Conservation (phyloP, 2,113 vertebrate species). For the Danio rerio region DNA sequence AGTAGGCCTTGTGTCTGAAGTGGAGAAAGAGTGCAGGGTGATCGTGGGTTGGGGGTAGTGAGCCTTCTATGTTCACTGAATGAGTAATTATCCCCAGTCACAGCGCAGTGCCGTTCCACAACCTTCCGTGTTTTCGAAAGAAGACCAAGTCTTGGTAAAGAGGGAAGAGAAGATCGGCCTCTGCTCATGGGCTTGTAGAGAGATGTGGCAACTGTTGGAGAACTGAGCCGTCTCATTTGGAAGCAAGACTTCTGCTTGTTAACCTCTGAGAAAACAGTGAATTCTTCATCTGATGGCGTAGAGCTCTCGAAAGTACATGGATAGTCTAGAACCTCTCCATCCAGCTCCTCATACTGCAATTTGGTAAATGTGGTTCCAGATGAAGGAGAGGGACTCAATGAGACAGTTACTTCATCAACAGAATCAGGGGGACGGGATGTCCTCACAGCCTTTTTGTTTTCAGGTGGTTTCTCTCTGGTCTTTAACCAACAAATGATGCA, state of each 20-base stretch:
- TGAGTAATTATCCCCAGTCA: slow-evolving; percentile 48
- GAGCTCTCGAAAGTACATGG: slow-evolving; percentile 66
- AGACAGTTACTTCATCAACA: slow-evolving; percentile 44
- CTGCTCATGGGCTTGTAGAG: slow-evolving; percentile 60
- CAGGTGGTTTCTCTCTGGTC: slow-evolving; percentile 41
- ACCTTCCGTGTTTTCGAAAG: slow-evolving; percentile 63
- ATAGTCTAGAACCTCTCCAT: slow-evolving; percentile 66
- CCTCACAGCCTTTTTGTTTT: slow-evolving; percentile 56
- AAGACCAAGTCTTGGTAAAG: slow-evolving; percentile 67
- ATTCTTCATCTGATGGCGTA: slow-evolving; percentile 60
- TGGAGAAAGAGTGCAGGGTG: not conserved
- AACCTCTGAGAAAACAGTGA: slow-evolving; percentile 44
- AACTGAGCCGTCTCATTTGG: slow-evolving; percentile 66
- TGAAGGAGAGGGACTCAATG: slow-evolving; percentile 47
- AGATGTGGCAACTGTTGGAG: slow-evolving; percentile 48
- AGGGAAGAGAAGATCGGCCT: slow-evolving; percentile 62
- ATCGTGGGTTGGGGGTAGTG: slow-evolving; percentile 42
- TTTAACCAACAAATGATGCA: slow-evolving; percentile 76
- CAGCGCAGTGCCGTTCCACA: slow-evolving; percentile 65
- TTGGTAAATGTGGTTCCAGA: slow-evolving; percentile 45
- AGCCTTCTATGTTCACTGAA: slow-evolving; percentile 60
- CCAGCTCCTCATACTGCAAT: slow-evolving; percentile 59
- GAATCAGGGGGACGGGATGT: slow-evolving; percentile 32
- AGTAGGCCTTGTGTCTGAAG: slow-evolving; percentile 21
- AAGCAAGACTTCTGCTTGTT: slow-evolving; percentile 66